These are phyloP conservation scores for Dugesia japonica DNA, from an alignment of 2,888 invertebrate species.

Conservation along the genomic window DNA sequence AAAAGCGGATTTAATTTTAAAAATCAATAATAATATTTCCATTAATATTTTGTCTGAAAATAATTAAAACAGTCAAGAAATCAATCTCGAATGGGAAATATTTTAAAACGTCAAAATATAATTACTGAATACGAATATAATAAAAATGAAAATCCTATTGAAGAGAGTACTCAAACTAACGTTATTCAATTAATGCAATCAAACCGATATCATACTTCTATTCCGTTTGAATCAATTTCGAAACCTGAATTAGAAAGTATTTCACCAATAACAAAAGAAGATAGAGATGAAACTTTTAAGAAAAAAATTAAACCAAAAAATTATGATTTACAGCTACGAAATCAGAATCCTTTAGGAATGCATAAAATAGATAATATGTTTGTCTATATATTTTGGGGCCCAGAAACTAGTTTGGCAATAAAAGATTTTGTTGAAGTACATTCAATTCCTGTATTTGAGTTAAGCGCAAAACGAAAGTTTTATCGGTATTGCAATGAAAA, in stretches of 20 bases:
- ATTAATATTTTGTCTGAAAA: too few species aligned
- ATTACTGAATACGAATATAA: too few species aligned
- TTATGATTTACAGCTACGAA: background rate
- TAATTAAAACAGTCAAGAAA: too few species aligned
- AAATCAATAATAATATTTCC: too few species aligned
- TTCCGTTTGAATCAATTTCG: background rate
- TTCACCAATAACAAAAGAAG: background rate
- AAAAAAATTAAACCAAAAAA: background rate
- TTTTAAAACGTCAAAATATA: too few species aligned
- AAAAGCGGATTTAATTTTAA: too few species aligned
- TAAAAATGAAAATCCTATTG: background rate
- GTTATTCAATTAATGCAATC: background rate
- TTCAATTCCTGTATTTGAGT: background rate
- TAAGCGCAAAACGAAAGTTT: background rate
- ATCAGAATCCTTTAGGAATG: background rate
- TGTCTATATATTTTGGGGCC: background rate
- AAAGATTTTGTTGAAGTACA: slow-evolving; percentile 10
- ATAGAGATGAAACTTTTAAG: background rate
- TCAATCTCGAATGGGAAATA: too few species aligned
- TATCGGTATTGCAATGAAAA: background rate
- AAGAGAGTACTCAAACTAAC: background rate
- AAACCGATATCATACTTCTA: background rate
- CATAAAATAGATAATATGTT: background rate
- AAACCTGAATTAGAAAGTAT: background rate
- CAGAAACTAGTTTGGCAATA: background rate